These are phyloP conservation scores for Saturnia pavonia DNA, from an alignment of 2,888 invertebrate species.

Conservation along the genomic window DNA sequence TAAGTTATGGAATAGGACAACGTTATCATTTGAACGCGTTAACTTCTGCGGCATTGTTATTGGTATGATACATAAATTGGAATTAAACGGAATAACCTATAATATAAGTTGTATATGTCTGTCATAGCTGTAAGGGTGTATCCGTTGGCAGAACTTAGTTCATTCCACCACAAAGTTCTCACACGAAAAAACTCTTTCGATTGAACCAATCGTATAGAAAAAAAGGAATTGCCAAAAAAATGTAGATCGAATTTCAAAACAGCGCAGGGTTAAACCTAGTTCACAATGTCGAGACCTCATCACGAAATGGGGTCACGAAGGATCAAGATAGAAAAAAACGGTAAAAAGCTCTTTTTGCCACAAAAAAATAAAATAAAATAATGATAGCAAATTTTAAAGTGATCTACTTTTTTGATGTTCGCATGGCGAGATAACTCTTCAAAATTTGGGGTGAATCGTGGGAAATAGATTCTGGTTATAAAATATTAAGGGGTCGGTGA, in stretches of 20 bases:
- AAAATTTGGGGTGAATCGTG: slow-evolving; percentile 74
- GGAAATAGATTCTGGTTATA: slow-evolving; percentile 52
- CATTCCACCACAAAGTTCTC: slow-evolving; percentile 37
- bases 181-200: slow-evolving; percentile 50
- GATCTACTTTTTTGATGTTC: slow-evolving; percentile 64
- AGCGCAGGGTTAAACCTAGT: slow-evolving; percentile 69
- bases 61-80: too few relatives aligned
- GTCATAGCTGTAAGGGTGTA: not conserved
- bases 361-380: slow-evolving; percentile 40
- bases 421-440: slow-evolving; percentile 68
- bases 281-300: slow-evolving; percentile 77
- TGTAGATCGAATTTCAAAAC: slow-evolving; percentile 76
- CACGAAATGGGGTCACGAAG: slow-evolving; percentile 69
- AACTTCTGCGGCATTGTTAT: too few relatives aligned
- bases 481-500: slow-evolving; percentile 45
- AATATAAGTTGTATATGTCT: not conserved
- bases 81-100: too few relatives aligned
- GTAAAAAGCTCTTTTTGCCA: slow-evolving; percentile 30
- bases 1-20: too few relatives aligned
- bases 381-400: slow-evolving; percentile 68
- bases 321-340: slow-evolving; percentile 28
- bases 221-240: slow-evolving; percentile 42
- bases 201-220: slow-evolving; percentile 31
- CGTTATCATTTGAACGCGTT: too few relatives aligned
- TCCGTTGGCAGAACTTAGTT: not conserved